Evolutionary conservation across 1,140 invertebrate species (phyloP).

Genomic region (Neodiprion lecontei): DNA sequence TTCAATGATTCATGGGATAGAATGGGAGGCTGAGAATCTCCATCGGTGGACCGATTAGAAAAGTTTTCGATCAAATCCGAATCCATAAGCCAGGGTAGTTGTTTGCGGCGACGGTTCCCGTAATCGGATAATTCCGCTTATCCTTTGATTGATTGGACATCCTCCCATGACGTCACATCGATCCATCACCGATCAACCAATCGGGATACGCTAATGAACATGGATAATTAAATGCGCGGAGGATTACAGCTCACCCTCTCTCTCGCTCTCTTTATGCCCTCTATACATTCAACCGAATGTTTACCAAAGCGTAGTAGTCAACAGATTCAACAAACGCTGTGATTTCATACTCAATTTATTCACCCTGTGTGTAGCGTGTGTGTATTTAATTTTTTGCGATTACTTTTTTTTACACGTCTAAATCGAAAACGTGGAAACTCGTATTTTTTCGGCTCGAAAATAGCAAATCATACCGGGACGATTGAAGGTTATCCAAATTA

Average conservation of each 20-base stretch:
- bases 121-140: slow-evolving; percentile 51
- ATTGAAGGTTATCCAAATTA: too few relatives aligned
- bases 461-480: too few relatives aligned
- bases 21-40: neutral
- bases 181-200: slow-evolving; percentile 47
- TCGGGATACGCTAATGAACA: slow-evolving; percentile 41
- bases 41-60: slow-evolving; percentile 26
- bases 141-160: slow-evolving; percentile 51
- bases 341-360: neutral
- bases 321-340: slow-evolving; percentile 17
- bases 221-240: slow-evolving; percentile 45
- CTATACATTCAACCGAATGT: slow-evolving; percentile 12
- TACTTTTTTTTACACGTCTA: neutral
- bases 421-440: too few relatives aligned
- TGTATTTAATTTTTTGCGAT: slow-evolving; percentile 19
- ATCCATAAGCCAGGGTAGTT: slow-evolving; percentile 45
- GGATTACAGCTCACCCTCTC: slow-evolving; percentile 22
- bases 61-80: slow-evolving; percentile 46
- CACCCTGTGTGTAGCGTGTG: neutral
- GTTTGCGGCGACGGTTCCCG: slow-evolving; percentile 36
- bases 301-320: slow-evolving; percentile 10
- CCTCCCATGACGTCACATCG: slow-evolving; percentile 33
- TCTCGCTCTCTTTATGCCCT: neutral
- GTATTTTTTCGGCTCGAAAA: too few relatives aligned
- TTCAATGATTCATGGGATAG: slow-evolving; percentile 22